These are phyloP conservation scores for Drosophila melanica DNA, from an alignment of 1,140 invertebrate genomes.

Conservation along the genomic window DNA sequence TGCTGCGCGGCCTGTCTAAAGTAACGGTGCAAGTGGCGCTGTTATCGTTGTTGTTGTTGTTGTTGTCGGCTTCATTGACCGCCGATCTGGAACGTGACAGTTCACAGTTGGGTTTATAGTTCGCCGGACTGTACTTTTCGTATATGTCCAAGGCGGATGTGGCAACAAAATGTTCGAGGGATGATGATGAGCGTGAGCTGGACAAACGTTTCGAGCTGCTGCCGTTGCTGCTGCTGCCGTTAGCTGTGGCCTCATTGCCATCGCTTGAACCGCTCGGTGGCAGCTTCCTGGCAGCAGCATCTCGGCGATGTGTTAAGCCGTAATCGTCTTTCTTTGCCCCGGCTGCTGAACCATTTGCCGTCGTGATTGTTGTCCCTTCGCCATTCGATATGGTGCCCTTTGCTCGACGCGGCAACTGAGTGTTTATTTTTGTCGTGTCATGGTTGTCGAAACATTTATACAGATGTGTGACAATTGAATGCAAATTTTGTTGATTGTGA, in stretches of 20 bases:
- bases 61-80: constrained; percentile 48
- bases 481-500: constrained; percentile 37
- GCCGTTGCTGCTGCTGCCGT: constrained; percentile 19
- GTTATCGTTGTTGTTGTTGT: constrained; percentile 23
- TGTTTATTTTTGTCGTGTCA: constrained; percentile 35
- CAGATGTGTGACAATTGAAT: constrained; percentile 52
- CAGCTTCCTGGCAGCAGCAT: constrained; percentile 44
- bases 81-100: constrained; percentile 84
- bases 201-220: constrained; percentile 69
- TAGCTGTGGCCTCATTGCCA: constrained; percentile 19
- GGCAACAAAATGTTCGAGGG: constrained; percentile 80
- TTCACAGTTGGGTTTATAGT: constrained; percentile 84
- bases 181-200: constrained; percentile 81
- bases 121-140: constrained; percentile 83
- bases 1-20: constrained; percentile 69
- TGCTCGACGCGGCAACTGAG: constrained; percentile 56
- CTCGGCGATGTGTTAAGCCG: constrained; percentile 34
- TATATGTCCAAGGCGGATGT: constrained; percentile 83
- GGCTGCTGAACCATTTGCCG: constrained; percentile 8
- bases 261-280: constrained; percentile 44
- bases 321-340: constrained; percentile 50
- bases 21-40: constrained; percentile 56
- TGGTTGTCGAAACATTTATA: constrained; percentile 64
- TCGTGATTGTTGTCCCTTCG: constrained; percentile 4
- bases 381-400: constrained; percentile 31